These are phyloP conservation scores for Discoglossus pictus DNA, from an alignment of 2,797 vertebrate genomes.

Conservation along the genomic window DNA sequence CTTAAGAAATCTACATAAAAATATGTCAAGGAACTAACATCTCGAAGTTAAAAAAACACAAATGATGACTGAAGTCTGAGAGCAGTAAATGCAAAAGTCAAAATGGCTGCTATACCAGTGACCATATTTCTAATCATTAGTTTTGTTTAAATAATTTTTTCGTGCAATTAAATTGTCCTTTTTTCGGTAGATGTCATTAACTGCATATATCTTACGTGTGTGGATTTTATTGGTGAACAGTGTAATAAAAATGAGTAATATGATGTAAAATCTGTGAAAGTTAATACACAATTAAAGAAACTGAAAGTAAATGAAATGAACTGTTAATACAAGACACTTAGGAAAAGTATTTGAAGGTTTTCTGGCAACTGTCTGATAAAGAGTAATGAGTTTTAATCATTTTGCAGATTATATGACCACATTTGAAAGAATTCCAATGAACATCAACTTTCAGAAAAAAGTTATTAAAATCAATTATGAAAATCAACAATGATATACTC, in stretches of 20 bases:
- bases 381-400: constrained; percentile 47
- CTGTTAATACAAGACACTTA: constrained; percentile 9
- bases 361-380: constrained; percentile 43
- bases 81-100: too few species aligned
- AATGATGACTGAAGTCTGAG: too few species aligned
- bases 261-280: not conserved
- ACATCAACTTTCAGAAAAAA: constrained; percentile 36
- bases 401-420: constrained; percentile 35
- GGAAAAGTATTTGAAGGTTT: constrained; percentile 22
- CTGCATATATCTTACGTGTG: not conserved
- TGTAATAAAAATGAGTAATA: not conserved
- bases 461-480: constrained; percentile 50
- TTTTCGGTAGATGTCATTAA: too few species aligned
- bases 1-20: too few species aligned
- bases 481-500: constrained; percentile 51
- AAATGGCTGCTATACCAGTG: too few species aligned
- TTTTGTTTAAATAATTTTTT: too few species aligned
- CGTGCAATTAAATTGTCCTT: too few species aligned
- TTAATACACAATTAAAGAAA: constrained; percentile 16
- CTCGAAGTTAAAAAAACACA: too few species aligned
- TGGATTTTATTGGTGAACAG: not conserved
- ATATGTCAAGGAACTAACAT: too few species aligned
- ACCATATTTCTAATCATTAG: too few species aligned
- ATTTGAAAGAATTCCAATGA: constrained; percentile 48
- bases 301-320: constrained; percentile 26